Evolutionary conservation across 2,113 vertebrate genomes (phyloP).

Genomic region (Leptobrachium leishanense): DNA sequence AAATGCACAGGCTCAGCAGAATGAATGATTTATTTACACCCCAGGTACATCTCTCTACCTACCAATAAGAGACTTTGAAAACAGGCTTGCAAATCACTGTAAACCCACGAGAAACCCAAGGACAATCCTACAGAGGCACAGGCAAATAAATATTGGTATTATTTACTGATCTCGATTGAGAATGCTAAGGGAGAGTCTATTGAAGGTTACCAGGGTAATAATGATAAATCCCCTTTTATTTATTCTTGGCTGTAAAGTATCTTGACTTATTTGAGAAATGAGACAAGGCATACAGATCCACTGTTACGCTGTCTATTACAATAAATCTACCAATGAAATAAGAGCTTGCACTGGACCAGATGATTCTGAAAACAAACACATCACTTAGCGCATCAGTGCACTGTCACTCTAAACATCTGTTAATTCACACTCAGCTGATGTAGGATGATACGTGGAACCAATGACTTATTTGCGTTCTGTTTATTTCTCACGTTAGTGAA

Average conservation of each 20-base stretch:
- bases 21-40: slow-evolving; percentile 22
- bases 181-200: slow-evolving; percentile 22
- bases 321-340: slow-evolving; percentile 36
- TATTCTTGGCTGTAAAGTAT: slow-evolving; percentile 20
- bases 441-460: no score
- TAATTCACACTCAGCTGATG: background rate
- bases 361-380: slow-evolving; percentile 4
- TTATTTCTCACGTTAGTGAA: no score
- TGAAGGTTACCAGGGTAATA: slow-evolving; percentile 38
- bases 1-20: background rate
- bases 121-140: slow-evolving; percentile 15
- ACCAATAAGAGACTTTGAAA: slow-evolving; percentile 9
- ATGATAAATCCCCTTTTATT: slow-evolving; percentile 38
- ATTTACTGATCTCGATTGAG: slow-evolving; percentile 36
- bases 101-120: slow-evolving; percentile 36
- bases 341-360: background rate
- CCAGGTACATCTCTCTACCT: slow-evolving; percentile 17
- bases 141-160: slow-evolving; percentile 42
- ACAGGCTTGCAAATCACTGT: slow-evolving; percentile 15
- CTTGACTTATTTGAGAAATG: slow-evolving; percentile 35
- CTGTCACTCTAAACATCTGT: background rate
- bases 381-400: background rate
- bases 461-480: no score
- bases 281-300: slow-evolving; percentile 12
- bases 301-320: slow-evolving; percentile 35